Conservation (phyloP, 2,797 vertebrate genomes). For the Chiroxiphia lanceolata region DNA sequence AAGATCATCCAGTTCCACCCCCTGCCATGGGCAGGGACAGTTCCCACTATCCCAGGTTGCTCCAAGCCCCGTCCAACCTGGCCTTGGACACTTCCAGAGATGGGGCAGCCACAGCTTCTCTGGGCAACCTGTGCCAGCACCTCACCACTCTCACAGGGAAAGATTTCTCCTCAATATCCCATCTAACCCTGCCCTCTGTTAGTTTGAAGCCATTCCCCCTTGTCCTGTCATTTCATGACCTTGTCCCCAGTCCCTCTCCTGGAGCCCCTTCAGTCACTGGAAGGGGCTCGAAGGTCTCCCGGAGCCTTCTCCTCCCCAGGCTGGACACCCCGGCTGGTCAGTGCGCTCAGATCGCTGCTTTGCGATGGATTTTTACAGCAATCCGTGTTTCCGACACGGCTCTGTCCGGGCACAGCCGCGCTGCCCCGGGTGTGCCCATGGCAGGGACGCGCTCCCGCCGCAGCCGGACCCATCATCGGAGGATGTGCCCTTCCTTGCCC, state of each 20-base stretch:
- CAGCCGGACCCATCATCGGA: too few species aligned
- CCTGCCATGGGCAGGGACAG: background rate
- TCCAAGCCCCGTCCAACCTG: background rate
- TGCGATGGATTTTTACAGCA: background rate
- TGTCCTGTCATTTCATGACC: background rate
- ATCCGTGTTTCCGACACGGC: background rate
- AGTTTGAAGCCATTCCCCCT: background rate
- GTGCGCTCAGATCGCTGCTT: accelerated
- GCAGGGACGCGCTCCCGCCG: too few species aligned
- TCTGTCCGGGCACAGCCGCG: background rate
- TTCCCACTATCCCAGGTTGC: background rate
- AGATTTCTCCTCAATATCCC: accelerated
- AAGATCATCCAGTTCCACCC: accelerated
- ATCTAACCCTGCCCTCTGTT: accelerated
- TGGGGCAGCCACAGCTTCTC: background rate
- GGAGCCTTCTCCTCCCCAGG: accelerated
- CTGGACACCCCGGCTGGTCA: accelerated
- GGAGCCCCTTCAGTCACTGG: accelerated
- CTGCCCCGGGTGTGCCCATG: background rate
- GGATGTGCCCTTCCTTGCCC: too few species aligned
- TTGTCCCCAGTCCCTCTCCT: background rate
- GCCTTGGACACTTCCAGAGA: background rate
- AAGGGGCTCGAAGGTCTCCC: background rate
- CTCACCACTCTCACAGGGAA: accelerated
- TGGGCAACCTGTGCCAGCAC: background rate